These are phyloP conservation scores for Temnothorax ravouxi DNA, from an alignment of 2,888 invertebrate species.

Conservation along the genomic window DNA sequence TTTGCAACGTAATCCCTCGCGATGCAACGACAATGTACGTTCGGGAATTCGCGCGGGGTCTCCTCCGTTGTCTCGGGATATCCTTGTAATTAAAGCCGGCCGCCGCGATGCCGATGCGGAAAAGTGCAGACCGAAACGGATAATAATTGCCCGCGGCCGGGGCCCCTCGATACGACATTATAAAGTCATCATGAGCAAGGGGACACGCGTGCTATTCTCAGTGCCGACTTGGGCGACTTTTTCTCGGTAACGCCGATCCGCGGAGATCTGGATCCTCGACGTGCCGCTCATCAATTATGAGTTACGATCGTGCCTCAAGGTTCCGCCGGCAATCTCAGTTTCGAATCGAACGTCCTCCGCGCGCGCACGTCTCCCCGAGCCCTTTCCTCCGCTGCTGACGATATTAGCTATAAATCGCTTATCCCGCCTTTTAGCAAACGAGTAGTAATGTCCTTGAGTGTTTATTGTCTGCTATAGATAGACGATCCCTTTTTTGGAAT, in stretches of 20 bases:
- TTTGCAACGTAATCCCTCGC: slow-evolving; percentile 55
- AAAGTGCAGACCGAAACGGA: slow-evolving; percentile 57
- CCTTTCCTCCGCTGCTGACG: slow-evolving; percentile 43
- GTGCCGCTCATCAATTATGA: slow-evolving; percentile 65
- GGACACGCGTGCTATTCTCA: slow-evolving; percentile 52
- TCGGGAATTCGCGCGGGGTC: slow-evolving; percentile 17
- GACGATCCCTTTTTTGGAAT: not conserved
- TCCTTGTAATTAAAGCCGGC: slow-evolving; percentile 52
- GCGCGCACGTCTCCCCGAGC: slow-evolving; percentile 47
- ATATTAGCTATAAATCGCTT: slow-evolving; percentile 55
- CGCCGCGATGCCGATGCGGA: slow-evolving; percentile 53
- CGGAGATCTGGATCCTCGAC: slow-evolving; percentile 65
- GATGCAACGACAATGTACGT: slow-evolving; percentile 45
- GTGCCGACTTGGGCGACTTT: slow-evolving; percentile 32
- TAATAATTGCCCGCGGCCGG: slow-evolving; percentile 42
- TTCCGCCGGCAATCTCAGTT: slow-evolving; percentile 56
- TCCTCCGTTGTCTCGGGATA: slow-evolving; percentile 22
- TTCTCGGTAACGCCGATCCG: slow-evolving; percentile 35
- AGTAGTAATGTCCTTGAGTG: slow-evolving; percentile 31
- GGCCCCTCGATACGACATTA: slow-evolving; percentile 54
- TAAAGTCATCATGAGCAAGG: slow-evolving; percentile 52
- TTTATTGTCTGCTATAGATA: slow-evolving; percentile 19
- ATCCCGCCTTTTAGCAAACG: slow-evolving; percentile 48
- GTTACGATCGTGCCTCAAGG: slow-evolving; percentile 68
- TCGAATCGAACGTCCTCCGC: slow-evolving; percentile 55